Conservation (phyloP, 2,888 invertebrate species). For the Sacculina carcini region DNA sequence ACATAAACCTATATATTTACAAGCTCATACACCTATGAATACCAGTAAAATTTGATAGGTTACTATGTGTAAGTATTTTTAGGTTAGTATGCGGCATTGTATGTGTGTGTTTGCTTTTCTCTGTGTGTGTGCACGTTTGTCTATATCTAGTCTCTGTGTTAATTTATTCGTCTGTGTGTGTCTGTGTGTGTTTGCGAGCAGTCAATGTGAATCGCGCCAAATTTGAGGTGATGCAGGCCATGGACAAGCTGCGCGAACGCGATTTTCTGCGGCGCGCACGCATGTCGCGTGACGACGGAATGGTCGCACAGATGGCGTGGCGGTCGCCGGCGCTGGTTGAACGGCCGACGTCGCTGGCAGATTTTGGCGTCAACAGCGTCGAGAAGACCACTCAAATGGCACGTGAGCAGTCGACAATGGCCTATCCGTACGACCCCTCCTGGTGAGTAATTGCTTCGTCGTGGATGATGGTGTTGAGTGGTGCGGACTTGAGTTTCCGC, state of each 20-base stretch:
- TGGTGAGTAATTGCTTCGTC: neutral
- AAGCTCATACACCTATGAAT: no score
- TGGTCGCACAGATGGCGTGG: slow-evolving; percentile 61
- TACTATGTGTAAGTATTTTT: no score
- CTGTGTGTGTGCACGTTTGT: no score
- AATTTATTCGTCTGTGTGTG: no score
- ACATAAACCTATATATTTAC: no score
- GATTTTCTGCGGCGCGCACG: slow-evolving; percentile 23
- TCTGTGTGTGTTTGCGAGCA: no score
- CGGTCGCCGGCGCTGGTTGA: slow-evolving; percentile 37
- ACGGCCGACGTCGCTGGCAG: slow-evolving; percentile 22
- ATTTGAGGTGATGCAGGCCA: slow-evolving; percentile 21
- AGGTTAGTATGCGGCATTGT: no score
- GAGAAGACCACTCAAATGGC: slow-evolving; percentile 67
- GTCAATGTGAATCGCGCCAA: slow-evolving; percentile 23
- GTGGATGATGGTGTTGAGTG: neutral
- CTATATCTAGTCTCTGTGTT: no score
- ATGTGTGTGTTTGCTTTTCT: no score
- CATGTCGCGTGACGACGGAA: slow-evolving; percentile 25
- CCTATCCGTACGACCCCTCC: neutral
- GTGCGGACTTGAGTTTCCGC: no score
- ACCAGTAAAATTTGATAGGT: no score
- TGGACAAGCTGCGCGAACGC: slow-evolving; percentile 20
- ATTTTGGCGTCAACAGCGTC: slow-evolving; percentile 41
- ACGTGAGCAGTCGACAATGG: slow-evolving; percentile 51